Percentiles rank a stretch among this genome's conserved stretches.
Evolutionary conservation across 2,888 invertebrate species (phyloP).

Genomic region (Torymus texanus): DNA sequence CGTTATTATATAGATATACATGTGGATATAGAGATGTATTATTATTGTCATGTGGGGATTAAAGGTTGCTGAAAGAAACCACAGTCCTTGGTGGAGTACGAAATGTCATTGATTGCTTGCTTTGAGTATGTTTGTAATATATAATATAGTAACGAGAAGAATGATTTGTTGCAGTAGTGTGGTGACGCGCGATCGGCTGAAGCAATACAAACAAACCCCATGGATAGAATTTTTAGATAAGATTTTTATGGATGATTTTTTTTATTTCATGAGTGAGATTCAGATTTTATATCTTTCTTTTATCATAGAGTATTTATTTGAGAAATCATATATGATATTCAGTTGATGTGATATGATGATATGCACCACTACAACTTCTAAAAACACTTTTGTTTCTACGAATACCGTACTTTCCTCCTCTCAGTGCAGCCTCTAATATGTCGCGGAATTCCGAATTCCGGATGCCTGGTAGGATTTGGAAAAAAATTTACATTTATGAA

Average conservation of each 20-base stretch:
- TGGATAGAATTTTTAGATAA: neutral
- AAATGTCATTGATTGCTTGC: too few relatives aligned
- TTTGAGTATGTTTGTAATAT: too few relatives aligned
- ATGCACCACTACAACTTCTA: constrained; percentile 35
- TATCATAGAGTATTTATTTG: too few relatives aligned
- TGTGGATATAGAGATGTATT: too few relatives aligned
- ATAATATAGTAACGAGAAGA: too few relatives aligned
- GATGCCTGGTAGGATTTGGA: constrained; percentile 53
- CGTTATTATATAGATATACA: too few relatives aligned
- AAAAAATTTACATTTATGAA: constrained; percentile 35
- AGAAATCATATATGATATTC: neutral
- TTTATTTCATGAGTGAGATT: too few relatives aligned
- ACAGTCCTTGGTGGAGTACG: constrained; percentile 8
- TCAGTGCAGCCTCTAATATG: constrained; percentile 55
- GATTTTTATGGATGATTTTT: constrained; percentile 2
- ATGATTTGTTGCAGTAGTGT: too few relatives aligned
- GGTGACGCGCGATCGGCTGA: too few relatives aligned
- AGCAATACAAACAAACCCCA: too few relatives aligned
- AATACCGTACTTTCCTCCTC: constrained; percentile 56
- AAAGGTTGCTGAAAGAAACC: neutral
- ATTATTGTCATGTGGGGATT: neutral
- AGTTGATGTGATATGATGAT: constrained; percentile 45
- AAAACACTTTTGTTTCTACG: constrained; percentile 37
- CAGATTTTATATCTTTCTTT: too few relatives aligned
- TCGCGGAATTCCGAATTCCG: constrained; percentile 57